Base-by-base conservation (phyloP, 2,113 vertebrate genomes). In the Petrocephalus microphthalmus region DNA sequence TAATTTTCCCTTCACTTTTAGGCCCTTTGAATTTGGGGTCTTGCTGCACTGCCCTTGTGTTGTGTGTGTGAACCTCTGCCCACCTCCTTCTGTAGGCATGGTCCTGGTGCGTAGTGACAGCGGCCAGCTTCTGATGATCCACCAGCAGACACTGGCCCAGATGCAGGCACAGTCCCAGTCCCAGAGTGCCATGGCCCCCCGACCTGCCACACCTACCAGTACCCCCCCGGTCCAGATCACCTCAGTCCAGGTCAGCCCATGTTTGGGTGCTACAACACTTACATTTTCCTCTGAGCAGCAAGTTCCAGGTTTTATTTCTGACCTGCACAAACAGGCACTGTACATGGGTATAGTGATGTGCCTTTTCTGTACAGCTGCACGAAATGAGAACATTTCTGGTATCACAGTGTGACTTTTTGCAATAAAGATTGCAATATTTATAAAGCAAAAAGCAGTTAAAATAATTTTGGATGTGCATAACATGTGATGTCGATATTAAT, bases 81-180 rank as follows among this genome's bases (percentile, higher is more conserved):
- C 20, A 20, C 33, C 45, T n/a, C 19, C 7, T 5, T 51, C 90
- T 88, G 29, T 93, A 99, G 97, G 98, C 90, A 98, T 99, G 98
- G 97, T 99, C 88, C 92, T 99, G 47, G 97, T 99, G 90, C 96
- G 98, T 25, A 98, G 97, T 3, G 98, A 99, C 92, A 98, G 96
- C 0, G 97, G 97, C 89, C 98, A 98, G 94, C 91, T 98, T 92
- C 90, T 98, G 90, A 94, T 99, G 97, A 97, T 99, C 91, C 97
- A 97, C 89, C 98, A 99, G 93, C 97, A 99, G 91, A 95, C 97
- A 60, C 91, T 99, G 95, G 97, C 97, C 0, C 98, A 98, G 94
- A 98, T 98, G 96, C 97, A 98, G 94, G 97, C 97, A 87, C 98
- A 99, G 93, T 95, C 97, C 19, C 97, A 98, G 94, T 95, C 97